Conservation (phyloP, 2,888 invertebrate genomes). For the Epiperipatus broadwayi region DNA sequence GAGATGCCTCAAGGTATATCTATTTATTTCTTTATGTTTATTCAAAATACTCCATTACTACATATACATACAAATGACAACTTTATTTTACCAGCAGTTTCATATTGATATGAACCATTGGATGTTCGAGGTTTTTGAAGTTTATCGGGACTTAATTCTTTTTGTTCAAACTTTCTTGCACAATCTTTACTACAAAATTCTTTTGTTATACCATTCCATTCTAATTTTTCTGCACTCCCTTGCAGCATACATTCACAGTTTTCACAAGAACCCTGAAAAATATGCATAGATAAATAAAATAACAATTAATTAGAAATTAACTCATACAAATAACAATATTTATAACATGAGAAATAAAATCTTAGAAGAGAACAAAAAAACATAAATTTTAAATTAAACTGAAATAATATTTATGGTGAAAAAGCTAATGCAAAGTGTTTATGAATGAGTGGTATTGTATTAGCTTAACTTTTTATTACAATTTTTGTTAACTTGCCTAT, state of each 20-base stretch:
- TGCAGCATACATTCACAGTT: constrained; percentile 71
- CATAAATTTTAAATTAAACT: constrained; percentile 7
- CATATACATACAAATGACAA: too few species aligned
- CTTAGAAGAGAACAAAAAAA: constrained; percentile 1
- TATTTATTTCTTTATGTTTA: too few species aligned
- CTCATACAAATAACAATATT: too few species aligned
- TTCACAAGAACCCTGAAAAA: constrained; percentile 48
- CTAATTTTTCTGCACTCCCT: constrained; percentile 42
- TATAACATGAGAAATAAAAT: too few species aligned
- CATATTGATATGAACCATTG: constrained; percentile 16
- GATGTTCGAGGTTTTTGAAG: constrained; percentile 14
- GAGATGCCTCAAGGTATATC: too few species aligned
- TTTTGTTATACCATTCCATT: constrained; percentile 39
- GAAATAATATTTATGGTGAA: too few species aligned
- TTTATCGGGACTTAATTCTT: constrained; percentile 25
- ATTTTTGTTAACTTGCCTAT: too few species aligned
- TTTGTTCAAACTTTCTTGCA: constrained; percentile 62
- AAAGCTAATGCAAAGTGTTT: too few species aligned
- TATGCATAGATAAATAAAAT: constrained; percentile 12
- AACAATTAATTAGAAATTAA: too few species aligned
- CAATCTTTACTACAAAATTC: constrained; percentile 70
- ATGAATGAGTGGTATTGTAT: too few species aligned
- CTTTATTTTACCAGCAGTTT: constrained; percentile 15
- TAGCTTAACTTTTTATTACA: too few species aligned
- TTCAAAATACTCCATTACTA: too few species aligned